Percentiles rank a stretch among this genome's conserved stretches.
Conservation (phyloP, 2,797 vertebrate species). For the Alauda arvensis region DNA sequence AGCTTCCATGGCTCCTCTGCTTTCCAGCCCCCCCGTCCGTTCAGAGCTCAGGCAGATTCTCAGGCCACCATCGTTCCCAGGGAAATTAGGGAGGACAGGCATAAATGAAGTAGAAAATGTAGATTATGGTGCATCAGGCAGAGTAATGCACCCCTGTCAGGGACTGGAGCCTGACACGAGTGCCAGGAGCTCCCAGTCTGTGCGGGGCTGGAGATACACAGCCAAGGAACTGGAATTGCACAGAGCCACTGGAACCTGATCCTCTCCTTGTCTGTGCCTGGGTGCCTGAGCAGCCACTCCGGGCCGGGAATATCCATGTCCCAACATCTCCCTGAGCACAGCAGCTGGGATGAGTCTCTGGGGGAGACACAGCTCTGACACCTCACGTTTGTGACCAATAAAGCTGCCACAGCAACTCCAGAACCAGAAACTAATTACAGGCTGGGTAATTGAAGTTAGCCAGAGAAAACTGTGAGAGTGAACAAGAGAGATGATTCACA, state of each 20-base stretch:
- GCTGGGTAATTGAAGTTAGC: neutral
- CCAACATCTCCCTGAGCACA: neutral
- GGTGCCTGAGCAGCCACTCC: neutral
- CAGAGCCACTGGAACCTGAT: constrained; percentile 5
- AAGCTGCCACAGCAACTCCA: neutral
- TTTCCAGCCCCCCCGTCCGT: neutral
- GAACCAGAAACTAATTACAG: neutral
- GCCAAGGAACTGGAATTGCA: neutral
- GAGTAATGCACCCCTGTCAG: neutral
- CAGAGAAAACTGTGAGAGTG: neutral
- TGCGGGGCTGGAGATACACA: neutral
- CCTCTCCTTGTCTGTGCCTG: neutral
- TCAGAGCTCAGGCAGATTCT: neutral
- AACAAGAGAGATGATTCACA: neutral
- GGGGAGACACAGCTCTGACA: neutral
- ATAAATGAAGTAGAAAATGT: neutral
- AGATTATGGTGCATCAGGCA: neutral
- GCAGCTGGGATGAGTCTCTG: rapidly evolving
- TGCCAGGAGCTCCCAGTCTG: neutral
- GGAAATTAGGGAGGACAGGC: neutral
- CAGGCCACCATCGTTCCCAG: neutral
- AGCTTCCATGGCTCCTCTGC: neutral
- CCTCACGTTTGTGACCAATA: neutral
- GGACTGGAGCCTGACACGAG: neutral
- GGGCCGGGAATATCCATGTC: neutral